Evolutionary conservation across 2,888 invertebrate genomes (phyloP).

Genomic region (Gonocerus acuteangulatus): DNA sequence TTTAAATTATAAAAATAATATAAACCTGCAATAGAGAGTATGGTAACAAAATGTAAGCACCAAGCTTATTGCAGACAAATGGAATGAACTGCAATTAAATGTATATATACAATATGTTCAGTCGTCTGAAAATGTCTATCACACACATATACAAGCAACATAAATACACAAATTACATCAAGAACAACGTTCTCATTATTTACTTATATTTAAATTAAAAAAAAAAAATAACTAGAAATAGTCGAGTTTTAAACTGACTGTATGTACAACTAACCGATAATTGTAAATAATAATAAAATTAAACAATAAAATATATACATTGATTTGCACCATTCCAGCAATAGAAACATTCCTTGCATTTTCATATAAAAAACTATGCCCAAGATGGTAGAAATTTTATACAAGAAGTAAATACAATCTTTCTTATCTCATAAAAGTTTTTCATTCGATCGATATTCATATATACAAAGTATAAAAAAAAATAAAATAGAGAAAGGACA

Average conservation of each 20-base stretch:
- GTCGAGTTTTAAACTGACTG: conserved; percentile 8
- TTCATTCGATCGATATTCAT: conserved; percentile 17
- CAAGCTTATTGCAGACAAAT: conserved; percentile 13
- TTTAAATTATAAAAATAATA: background rate
- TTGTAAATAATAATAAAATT: conserved; percentile 4
- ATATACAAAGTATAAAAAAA: conserved; percentile 25
- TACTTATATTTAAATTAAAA: background rate
- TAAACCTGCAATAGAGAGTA: background rate
- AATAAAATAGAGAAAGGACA: conserved; percentile 22
- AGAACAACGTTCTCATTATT: conserved; percentile 5
- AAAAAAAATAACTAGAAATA: background rate
- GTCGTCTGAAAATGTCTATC: background rate
- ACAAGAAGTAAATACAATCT: conserved; percentile 21
- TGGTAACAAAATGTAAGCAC: conserved; percentile 18
- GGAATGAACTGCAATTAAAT: conserved; percentile 23
- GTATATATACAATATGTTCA: conserved; percentile 25
- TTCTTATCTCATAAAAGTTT: conserved; percentile 23
- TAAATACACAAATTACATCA: conserved; percentile 11
- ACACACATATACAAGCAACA: conserved; percentile 7
- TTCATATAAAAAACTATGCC: conserved; percentile 8
- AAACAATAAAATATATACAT: conserved; percentile 21
- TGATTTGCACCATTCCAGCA: conserved; percentile 18
- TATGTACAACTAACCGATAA: conserved; percentile 10
- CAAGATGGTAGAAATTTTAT: conserved; percentile 14
- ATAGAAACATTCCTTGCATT: conserved; percentile 12